phyloP scores from a whole-genome alignment of 2,888 invertebrate species.

The Yponomeuta evonymella region DNA sequence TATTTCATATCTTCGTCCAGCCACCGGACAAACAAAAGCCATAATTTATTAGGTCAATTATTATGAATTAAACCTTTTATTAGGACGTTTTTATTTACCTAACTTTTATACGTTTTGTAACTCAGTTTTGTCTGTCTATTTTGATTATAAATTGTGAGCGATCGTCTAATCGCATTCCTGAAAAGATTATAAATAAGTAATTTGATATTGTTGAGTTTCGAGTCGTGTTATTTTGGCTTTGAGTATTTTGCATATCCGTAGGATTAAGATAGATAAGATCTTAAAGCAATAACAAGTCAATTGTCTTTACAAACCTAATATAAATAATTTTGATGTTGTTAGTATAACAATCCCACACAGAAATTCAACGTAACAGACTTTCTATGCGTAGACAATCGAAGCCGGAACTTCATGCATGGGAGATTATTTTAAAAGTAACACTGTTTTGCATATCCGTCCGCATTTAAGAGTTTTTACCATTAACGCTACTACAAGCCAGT shows the following conservation, averaged over 20 bases:
- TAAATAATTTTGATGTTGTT: background rate
- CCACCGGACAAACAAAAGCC: background rate
- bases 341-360: background rate
- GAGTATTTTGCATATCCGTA: background rate
- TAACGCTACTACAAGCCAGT: too few species aligned
- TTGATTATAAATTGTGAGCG: background rate
- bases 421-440: background rate
- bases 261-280: background rate
- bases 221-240: background rate
- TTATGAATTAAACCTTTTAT: background rate
- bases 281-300: background rate
- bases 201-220: background rate
- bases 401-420: background rate
- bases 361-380: background rate
- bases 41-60: background rate
- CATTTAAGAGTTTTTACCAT: background rate
- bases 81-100: too few species aligned
- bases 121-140: background rate
- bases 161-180: conserved; percentile 1
- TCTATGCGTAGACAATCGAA: background rate
- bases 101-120: background rate
- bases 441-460: background rate
- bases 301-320: background rate
- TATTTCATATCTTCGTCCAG: too few species aligned
- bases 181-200: background rate